Evolutionary conservation across 2,888 invertebrate genomes (phyloP), one percentile per base, ranked within the genome.

Genomic region (Synanthedon andrenaeformis): DNA sequence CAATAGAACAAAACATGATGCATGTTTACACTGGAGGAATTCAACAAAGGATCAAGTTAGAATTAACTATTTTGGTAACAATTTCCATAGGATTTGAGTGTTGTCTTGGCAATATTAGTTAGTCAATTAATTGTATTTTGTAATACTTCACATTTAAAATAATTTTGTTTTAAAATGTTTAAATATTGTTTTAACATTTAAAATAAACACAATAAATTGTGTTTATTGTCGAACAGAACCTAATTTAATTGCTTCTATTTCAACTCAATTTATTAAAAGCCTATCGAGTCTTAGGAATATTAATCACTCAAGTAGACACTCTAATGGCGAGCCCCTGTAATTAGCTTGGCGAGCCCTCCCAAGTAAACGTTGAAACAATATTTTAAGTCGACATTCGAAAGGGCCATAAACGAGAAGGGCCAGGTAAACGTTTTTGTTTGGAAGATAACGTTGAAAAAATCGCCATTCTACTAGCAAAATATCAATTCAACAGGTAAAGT

Each of bases 401-500:
- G 51, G 51, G 51, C 49, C 49, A 63, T 67, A 67, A 70, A 74
- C 66, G 35, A 35, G 10, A 3, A 52, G 58, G 58, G 57, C 53
- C 80, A 82, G 82, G 82, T 82, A 82, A 66, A 65, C 57, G 42
- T 57, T 69, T 66, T 67, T 65, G 60, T 57, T 57, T 59, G 59
- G 56, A 60, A 61, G 59, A 61, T 62, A 61, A 62, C 58, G 57
- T 58, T 54, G 56, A 66, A 69, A 69, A 74, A 74, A 72, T 68
- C 51, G 64, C 61, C 62, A 64, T 63, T 67, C 70, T 65, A 68
- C 74, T 78, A 70, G 69, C 72, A 78, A 70, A 80, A 73, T 69
- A 62, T 60, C 52, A 51, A 58, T 60, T 70, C 63, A 72, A 82
- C 83, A 82, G 86, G 85, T 85, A 67, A 70, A 58, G 74, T 82